Percentiles rank a stretch among this genome's conserved stretches.
These are phyloP conservation scores for Campoletis raptor DNA, from an alignment of 2,888 invertebrate genomes.

Conservation along the genomic window DNA sequence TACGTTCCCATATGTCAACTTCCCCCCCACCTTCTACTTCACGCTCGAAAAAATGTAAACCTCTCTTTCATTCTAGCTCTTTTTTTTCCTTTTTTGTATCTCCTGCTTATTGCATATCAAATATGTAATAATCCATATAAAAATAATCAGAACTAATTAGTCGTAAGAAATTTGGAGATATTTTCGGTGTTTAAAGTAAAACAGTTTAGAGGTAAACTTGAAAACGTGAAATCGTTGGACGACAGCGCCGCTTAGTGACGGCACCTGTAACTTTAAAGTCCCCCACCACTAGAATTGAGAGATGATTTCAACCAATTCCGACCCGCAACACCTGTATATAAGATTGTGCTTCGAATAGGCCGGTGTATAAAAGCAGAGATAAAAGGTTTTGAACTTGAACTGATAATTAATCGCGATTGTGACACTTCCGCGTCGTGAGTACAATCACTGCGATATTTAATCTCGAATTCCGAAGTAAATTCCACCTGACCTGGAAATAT, in stretches of 20 bases:
- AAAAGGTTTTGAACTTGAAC: background rate
- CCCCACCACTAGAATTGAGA: background rate
- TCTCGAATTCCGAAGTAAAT: background rate
- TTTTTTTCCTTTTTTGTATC: no score
- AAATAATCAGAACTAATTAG: no score
- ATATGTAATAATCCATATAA: no score
- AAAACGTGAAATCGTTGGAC: background rate
- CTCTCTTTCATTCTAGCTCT: no score
- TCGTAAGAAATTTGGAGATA: no score
- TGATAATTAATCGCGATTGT: slow-evolving; percentile 10
- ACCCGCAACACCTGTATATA: background rate
- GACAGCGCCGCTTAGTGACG: background rate
- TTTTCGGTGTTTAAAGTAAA: no score
- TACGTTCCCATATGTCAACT: no score
- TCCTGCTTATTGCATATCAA: no score
- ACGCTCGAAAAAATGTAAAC: no score
- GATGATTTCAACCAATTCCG: background rate
- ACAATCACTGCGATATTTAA: background rate
- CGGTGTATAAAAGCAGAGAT: background rate
- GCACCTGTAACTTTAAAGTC: background rate
- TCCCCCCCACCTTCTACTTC: no score
- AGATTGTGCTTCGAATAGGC: background rate
- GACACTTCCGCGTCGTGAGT: background rate
- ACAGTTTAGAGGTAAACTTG: no score
- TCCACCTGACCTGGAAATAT: slow-evolving; percentile 13